Percentiles rank a stretch among this genome's conserved stretches.
phyloP scores from a whole-genome alignment of 1,140 invertebrate species.

The Cotesia vestalis region DNA sequence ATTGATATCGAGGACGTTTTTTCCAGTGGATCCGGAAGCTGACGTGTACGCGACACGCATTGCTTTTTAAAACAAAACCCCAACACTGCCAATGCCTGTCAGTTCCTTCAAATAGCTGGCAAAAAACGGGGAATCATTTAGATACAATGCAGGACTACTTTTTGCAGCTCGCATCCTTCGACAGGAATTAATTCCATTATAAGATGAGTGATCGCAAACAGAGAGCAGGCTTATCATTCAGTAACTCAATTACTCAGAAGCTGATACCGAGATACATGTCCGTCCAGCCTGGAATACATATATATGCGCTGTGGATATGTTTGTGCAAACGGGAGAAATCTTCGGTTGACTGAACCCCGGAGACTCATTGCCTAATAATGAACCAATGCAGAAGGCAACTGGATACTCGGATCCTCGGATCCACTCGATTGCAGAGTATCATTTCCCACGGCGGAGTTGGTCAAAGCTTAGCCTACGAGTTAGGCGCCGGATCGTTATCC shows the following conservation, averaged over 20 bases:
- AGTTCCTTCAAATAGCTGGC: slow-evolving; percentile 2
- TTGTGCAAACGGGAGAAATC: slow-evolving; percentile 3
- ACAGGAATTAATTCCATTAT: too few relatives aligned
- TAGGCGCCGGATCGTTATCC: slow-evolving; percentile 31
- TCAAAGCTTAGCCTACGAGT: slow-evolving; percentile 18
- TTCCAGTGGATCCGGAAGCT: slow-evolving; percentile 26
- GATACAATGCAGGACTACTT: too few relatives aligned
- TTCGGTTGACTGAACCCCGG: neutral
- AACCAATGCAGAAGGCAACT: neutral
- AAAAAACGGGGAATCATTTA: too few relatives aligned
- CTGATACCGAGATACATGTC: too few relatives aligned
- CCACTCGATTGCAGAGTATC: neutral
- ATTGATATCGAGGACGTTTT: slow-evolving; percentile 41
- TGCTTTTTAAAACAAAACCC: slow-evolving; percentile 32
- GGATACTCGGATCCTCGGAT: neutral
- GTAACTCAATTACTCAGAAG: slow-evolving; percentile 11
- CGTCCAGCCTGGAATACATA: neutral
- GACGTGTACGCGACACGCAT: slow-evolving; percentile 31
- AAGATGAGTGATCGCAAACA: too few relatives aligned
- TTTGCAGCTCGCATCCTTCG: too few relatives aligned
- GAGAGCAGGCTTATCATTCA: neutral
- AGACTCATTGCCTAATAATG: slow-evolving; percentile 26
- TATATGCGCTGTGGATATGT: neutral
- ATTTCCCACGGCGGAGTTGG: slow-evolving; percentile 34
- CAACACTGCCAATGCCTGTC: slow-evolving; percentile 25